A percentile compares a stretch with the other conserved stretches of the same genome.
Evolutionary conservation across 2,888 invertebrate genomes (phyloP).

Genomic region (Pyrgus malvae): DNA sequence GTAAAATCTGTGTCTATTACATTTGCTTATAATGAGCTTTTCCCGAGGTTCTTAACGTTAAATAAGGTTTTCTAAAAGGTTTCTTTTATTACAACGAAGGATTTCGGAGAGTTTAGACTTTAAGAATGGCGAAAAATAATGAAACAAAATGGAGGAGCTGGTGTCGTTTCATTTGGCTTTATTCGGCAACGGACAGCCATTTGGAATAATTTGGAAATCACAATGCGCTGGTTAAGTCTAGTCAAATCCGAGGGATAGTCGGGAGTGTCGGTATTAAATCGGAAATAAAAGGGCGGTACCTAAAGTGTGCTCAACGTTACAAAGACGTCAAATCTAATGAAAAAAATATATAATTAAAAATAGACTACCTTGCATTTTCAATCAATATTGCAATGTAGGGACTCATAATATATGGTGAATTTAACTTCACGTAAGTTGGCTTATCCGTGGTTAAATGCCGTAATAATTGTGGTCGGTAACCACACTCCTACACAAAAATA

Average conservation of each 20-base stretch:
- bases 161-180: slow-evolving; percentile 5
- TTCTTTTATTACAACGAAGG: slow-evolving; percentile 24
- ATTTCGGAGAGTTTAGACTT: slow-evolving; percentile 20
- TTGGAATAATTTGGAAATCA: slow-evolving; percentile 15
- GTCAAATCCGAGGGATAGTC: slow-evolving; percentile 1
- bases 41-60: slow-evolving; percentile 8
- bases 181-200: slow-evolving; percentile 1
- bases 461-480: too few relatives aligned
- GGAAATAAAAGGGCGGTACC: too few relatives aligned
- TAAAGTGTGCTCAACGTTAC: too few relatives aligned
- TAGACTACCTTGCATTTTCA: too few relatives aligned
- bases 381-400: too few relatives aligned
- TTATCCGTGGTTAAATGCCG: too few relatives aligned
- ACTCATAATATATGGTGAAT: too few relatives aligned
- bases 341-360: too few relatives aligned
- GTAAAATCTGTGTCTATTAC: slow-evolving; percentile 19
- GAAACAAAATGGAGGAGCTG: slow-evolving; percentile 2
- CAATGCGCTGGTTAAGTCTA: slow-evolving; percentile 5
- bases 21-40: slow-evolving; percentile 22
- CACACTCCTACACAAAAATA: too few relatives aligned
- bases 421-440: too few relatives aligned
- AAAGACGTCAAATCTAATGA: too few relatives aligned
- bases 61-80: slow-evolving; percentile 20
- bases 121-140: slow-evolving; percentile 25
- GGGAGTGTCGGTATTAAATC: too few relatives aligned